Conservation (phyloP, 2,888 invertebrate genomes). For the Heliconius ethilla region DNA sequence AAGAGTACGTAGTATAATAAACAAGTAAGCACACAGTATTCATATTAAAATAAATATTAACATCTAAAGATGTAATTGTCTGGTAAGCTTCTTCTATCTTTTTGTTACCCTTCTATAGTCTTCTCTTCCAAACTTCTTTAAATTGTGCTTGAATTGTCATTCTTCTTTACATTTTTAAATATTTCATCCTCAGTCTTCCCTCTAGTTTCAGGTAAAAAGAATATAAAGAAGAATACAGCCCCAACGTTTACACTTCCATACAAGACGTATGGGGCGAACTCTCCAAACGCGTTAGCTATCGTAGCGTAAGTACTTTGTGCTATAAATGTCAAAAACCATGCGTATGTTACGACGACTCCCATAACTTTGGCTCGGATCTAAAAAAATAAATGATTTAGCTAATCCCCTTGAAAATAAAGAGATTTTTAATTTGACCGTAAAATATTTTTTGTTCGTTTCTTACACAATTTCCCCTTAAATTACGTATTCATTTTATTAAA, state of each 20-base stretch:
- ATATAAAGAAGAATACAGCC: conserved; percentile 55
- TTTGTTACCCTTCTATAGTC: too few relatives aligned
- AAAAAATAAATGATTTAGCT: neutral
- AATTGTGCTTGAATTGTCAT: neutral
- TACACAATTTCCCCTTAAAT: too few relatives aligned
- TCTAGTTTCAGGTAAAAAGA: conserved; percentile 69
- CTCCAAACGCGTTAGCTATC: conserved; percentile 54
- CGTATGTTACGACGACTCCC: conserved; percentile 52
- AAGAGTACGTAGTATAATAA: too few relatives aligned
- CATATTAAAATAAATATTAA: too few relatives aligned
- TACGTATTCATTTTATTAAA: too few relatives aligned
- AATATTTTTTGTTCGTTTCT: too few relatives aligned
- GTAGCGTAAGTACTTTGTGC: conserved; percentile 51
- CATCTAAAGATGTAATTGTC: too few relatives aligned
- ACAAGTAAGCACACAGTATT: too few relatives aligned
- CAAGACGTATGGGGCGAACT: conserved; percentile 59
- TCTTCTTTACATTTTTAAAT: conserved; percentile 1
- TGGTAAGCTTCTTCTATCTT: too few relatives aligned
- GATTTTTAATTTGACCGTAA: too few relatives aligned
- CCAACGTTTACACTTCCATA: conserved; percentile 59
- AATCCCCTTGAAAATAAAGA: too few relatives aligned
- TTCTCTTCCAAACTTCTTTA: neutral
- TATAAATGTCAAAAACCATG: conserved; percentile 53
- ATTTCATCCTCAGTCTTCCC: conserved; percentile 63
- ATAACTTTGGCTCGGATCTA: conserved; percentile 61